These are phyloP conservation scores for Serranus cabrilla DNA, from an alignment of 2,797 vertebrate genomes.

Conservation along the genomic window DNA sequence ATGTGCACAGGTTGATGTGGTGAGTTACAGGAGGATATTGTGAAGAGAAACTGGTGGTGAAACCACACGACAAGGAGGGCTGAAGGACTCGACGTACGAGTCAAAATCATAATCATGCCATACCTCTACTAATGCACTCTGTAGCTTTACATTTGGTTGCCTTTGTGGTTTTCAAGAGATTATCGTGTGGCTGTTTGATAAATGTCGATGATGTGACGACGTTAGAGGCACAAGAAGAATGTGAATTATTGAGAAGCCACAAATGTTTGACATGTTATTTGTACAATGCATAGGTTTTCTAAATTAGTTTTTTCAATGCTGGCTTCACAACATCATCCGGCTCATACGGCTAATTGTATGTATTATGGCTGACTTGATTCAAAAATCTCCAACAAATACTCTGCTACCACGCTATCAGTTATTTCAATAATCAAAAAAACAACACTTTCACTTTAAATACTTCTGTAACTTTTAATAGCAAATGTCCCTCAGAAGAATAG, in stretches of 20 bases:
- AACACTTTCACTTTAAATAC: constrained; percentile 9
- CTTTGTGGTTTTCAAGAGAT: constrained; percentile 71
- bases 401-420: constrained; percentile 5
- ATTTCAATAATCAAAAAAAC: constrained; percentile 19
- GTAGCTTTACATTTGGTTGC: constrained; percentile 81
- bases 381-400: constrained; percentile 42
- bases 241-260: constrained; percentile 49
- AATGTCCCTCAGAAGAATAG: constrained; percentile 7
- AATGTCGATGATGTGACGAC: constrained; percentile 29
- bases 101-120: constrained; percentile 62
- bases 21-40: constrained; percentile 23
- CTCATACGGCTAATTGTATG: constrained; percentile 40
- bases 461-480: neutral
- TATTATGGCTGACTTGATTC: constrained; percentile 30
- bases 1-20: constrained; percentile 58
- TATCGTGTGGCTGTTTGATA: constrained; percentile 46
- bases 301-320: constrained; percentile 37
- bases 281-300: constrained; percentile 47
- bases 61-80: constrained; percentile 47
- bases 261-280: constrained; percentile 50
- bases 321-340: constrained; percentile 27
- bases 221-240: constrained; percentile 45
- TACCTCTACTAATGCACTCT: constrained; percentile 70
- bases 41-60: constrained; percentile 28
- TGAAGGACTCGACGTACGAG: constrained; percentile 55